Conservation (phyloP, 2,888 invertebrate genomes). For the Prosopocoilus inquinatus region DNA sequence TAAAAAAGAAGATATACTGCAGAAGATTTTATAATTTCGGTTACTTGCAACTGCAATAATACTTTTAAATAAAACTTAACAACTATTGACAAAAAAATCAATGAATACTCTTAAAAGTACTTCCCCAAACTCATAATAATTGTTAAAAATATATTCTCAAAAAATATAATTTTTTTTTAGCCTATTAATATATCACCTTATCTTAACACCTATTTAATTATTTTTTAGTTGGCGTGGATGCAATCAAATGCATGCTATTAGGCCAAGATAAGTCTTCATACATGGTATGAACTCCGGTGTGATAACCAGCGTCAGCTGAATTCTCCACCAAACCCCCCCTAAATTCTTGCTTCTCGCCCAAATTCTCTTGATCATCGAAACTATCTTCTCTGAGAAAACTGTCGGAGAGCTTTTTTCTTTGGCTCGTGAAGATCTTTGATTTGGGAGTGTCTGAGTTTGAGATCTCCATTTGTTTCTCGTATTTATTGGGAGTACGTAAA, state of each 20-base stretch:
- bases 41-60: no score
- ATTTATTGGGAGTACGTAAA: conserved; percentile 31
- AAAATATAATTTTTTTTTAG: no score
- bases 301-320: conserved; percentile 42
- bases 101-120: no score
- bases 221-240: conserved; percentile 45
- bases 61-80: no score
- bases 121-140: no score
- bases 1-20: no score
- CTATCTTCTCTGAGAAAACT: conserved; percentile 42
- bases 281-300: conserved; percentile 35
- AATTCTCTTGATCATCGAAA: conserved; percentile 22
- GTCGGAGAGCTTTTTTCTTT: conserved; percentile 48
- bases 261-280: conserved; percentile 30
- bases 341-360: conserved; percentile 5
- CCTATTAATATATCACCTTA: no score
- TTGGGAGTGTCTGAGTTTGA: conserved; percentile 44
- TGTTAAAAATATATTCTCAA: no score
- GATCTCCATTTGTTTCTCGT: conserved; percentile 39
- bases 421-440: conserved; percentile 43
- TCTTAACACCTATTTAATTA: neutral
- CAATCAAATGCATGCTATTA: conserved; percentile 36
- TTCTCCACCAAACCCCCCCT: conserved; percentile 26
- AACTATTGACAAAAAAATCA: no score
- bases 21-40: no score